These are phyloP conservation scores for Scophthalmus maximus DNA, from an alignment of 2,113 vertebrate species.

Conservation along the genomic window DNA sequence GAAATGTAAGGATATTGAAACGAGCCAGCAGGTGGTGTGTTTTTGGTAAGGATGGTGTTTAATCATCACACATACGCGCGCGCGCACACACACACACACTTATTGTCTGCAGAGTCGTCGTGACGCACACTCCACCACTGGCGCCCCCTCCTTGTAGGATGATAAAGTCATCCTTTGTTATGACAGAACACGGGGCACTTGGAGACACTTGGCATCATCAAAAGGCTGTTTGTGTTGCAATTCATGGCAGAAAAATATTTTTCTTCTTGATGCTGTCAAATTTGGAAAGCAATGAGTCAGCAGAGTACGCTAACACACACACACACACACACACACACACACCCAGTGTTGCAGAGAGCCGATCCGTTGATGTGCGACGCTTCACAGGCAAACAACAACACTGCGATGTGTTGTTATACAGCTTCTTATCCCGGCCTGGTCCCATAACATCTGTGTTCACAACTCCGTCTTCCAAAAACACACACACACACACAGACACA, in stretches of 20 bases:
- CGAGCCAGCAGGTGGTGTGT: background rate
- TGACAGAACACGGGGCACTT: conserved; percentile 60
- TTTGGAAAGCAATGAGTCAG: conserved; percentile 59
- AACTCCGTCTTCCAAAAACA: background rate
- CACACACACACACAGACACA: background rate
- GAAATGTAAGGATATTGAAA: conserved; percentile 21
- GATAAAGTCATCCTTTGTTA: conserved; percentile 57
- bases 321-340: conserved; percentile 9
- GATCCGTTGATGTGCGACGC: conserved; percentile 6
- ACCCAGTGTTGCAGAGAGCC: conserved; percentile 21
- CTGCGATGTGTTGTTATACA: conserved; percentile 22
- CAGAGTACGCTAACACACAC: conserved; percentile 28
- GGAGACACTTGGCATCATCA: conserved; percentile 57
- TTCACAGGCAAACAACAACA: conserved; percentile 26
- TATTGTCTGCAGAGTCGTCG: conserved; percentile 49
- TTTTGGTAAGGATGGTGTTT: background rate
- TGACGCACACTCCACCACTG: conserved; percentile 20
- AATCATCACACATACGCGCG: conserved; percentile 20
- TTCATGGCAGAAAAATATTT: conserved; percentile 58
- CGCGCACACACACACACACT: conserved; percentile 31
- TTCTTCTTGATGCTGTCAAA: conserved; percentile 38
- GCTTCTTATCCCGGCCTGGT: background rate
- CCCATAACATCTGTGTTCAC: conserved; percentile 12
- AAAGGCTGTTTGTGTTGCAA: conserved; percentile 53
- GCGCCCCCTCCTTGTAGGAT: conserved; percentile 19